Conservation (phyloP, 2,888 invertebrate genomes). For the Opisthograptis luteolata region DNA sequence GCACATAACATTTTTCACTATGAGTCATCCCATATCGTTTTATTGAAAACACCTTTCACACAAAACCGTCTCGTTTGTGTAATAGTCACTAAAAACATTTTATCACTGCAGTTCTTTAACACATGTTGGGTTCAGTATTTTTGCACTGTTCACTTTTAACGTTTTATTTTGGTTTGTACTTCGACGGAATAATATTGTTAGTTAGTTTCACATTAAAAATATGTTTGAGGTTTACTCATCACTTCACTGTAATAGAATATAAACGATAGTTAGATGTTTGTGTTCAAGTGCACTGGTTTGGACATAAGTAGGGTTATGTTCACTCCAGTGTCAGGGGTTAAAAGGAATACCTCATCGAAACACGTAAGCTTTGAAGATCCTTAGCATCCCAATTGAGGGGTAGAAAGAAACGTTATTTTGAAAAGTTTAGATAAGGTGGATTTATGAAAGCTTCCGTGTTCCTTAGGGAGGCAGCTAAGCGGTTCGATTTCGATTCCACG, state of each 20-base stretch:
- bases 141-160: slow-evolving; percentile 58
- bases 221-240: slow-evolving; percentile 69
- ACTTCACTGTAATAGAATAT: slow-evolving; percentile 68
- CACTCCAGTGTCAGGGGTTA: slow-evolving; percentile 61
- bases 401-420: slow-evolving; percentile 25
- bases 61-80: slow-evolving; percentile 60
- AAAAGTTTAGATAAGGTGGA: slow-evolving; percentile 29
- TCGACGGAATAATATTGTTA: slow-evolving; percentile 73
- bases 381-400: slow-evolving; percentile 28
- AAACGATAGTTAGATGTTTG: slow-evolving; percentile 37
- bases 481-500: slow-evolving; percentile 77
- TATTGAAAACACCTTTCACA: slow-evolving; percentile 70
- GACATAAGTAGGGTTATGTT: slow-evolving; percentile 71
- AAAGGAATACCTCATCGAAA: slow-evolving; percentile 66
- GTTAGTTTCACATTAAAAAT: slow-evolving; percentile 72
- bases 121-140: slow-evolving; percentile 57
- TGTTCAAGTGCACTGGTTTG: slow-evolving; percentile 59
- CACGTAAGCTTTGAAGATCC: slow-evolving; percentile 51
- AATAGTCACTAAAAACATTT: slow-evolving; percentile 67
- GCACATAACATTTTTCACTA: slow-evolving; percentile 80
- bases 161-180: slow-evolving; percentile 76
- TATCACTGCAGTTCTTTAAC: slow-evolving; percentile 58
- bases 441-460: slow-evolving; percentile 55
- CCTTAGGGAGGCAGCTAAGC: slow-evolving; percentile 78
- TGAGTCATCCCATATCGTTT: slow-evolving; percentile 84